Conservation (phyloP, 2,797 vertebrate species). For the Cyprinella venusta region DNA sequence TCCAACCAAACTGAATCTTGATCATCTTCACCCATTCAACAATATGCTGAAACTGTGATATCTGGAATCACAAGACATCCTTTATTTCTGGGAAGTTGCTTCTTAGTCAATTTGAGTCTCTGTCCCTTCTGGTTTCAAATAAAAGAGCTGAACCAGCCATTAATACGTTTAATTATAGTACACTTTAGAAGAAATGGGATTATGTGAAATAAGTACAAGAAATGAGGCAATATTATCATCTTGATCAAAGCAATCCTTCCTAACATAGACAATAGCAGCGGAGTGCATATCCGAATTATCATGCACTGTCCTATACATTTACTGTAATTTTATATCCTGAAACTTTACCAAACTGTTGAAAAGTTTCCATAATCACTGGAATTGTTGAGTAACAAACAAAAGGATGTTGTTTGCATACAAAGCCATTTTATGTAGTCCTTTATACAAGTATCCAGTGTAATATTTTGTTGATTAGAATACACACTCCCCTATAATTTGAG, state of each 20-base stretch:
- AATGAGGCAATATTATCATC: neutral
- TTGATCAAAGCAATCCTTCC: neutral
- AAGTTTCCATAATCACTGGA: neutral
- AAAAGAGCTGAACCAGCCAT: neutral
- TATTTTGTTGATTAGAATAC: neutral
- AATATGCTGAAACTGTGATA: neutral
- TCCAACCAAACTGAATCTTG: no score
- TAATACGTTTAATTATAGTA: neutral
- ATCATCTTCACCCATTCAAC: no score
- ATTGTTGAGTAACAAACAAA: neutral
- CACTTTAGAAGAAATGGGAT: neutral
- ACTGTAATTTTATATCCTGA: no score
- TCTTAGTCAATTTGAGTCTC: neutral
- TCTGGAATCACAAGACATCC: neutral
- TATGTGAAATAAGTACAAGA: neutral
- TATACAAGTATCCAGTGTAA: neutral
- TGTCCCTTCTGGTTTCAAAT: neutral
- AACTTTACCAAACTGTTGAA: no score
- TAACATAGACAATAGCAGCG: neutral
- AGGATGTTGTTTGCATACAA: no score
- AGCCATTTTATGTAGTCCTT: neutral
- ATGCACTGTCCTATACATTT: neutral
- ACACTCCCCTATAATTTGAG: neutral
- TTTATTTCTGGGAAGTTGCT: neutral
- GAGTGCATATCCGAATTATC: neutral